Evolutionary conservation across 1,140 invertebrate genomes (phyloP).

Genomic region (Bemisia tabaci): DNA sequence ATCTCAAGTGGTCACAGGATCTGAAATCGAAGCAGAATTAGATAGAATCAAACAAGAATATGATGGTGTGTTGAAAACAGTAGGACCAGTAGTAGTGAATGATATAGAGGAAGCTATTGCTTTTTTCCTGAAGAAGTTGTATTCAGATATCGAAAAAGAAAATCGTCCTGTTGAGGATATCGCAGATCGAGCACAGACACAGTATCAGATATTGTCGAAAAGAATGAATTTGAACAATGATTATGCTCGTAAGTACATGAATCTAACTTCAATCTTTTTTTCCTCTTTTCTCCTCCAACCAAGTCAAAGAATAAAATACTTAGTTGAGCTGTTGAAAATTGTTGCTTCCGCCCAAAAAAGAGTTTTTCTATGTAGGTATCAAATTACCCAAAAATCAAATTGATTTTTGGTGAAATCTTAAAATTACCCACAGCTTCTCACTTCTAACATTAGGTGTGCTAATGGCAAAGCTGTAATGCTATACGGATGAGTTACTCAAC

Average conservation of each 20-base stretch:
- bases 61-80: conserved; percentile 18
- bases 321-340: too few species aligned
- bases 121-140: conserved; percentile 43
- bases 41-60: conserved; percentile 37
- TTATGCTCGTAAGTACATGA: conserved; percentile 49
- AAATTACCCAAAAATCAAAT: too few species aligned
- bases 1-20: conserved; percentile 1
- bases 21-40: conserved; percentile 32
- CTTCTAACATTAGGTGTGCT: too few species aligned
- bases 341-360: too few species aligned
- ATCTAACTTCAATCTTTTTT: too few species aligned
- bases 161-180: conserved; percentile 64
- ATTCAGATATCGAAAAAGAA: conserved; percentile 15
- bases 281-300: too few species aligned
- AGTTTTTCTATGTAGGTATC: too few species aligned
- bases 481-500: too few species aligned
- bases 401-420: too few species aligned
- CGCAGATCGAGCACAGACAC: conserved; percentile 78
- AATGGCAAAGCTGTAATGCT: too few species aligned
- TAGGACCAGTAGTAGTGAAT: conserved; percentile 36
- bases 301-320: too few species aligned
- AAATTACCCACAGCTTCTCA: too few species aligned
- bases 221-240: conserved; percentile 51
- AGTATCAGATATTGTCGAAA: conserved; percentile 70
- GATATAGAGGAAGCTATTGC: conserved; percentile 54